Conservation (phyloP, 2,888 invertebrate species). For the Cheilosia soror region DNA sequence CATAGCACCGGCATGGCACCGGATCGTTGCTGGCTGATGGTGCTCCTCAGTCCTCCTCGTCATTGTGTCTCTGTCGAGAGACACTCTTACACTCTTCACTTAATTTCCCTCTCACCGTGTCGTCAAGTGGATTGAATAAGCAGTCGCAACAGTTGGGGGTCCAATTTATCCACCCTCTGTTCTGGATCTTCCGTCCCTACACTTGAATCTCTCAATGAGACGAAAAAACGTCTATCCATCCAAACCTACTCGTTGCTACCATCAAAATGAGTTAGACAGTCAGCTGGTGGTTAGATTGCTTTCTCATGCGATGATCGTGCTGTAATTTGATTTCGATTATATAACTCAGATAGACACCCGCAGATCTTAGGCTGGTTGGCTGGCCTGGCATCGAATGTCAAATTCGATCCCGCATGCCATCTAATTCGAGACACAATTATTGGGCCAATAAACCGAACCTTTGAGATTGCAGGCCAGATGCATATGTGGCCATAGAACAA, state of each 20-base stretch:
- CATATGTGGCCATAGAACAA: not conserved
- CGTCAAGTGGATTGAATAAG: slow-evolving; percentile 71
- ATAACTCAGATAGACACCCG: slow-evolving; percentile 16
- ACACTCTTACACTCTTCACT: slow-evolving; percentile 17
- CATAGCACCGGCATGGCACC: not conserved
- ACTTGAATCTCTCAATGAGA: slow-evolving; percentile 45
- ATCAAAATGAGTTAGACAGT: slow-evolving; percentile 35
- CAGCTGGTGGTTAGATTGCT: slow-evolving; percentile 63
- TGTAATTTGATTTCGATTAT: slow-evolving; percentile 63
- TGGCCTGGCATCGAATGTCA: slow-evolving; percentile 21
- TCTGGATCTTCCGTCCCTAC: not conserved
- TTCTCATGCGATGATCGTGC: slow-evolving; percentile 38
- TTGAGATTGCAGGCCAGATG: slow-evolving; percentile 18
- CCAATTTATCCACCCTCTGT: slow-evolving; percentile 69
- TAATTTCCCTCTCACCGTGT: slow-evolving; percentile 73
- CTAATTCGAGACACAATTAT: slow-evolving; percentile 35
- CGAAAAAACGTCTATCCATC: slow-evolving; percentile 5
- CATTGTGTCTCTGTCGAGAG: slow-evolving; percentile 7
- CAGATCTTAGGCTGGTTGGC: not conserved
- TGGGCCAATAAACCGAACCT: slow-evolving; percentile 32
- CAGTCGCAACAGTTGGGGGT: slow-evolving; percentile 70
- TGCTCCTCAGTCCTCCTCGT: not conserved
- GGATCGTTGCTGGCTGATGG: not conserved
- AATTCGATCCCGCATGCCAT: slow-evolving; percentile 37
- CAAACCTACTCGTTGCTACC: slow-evolving; percentile 47